These are phyloP conservation scores for Xiphophorus couchianus DNA, from an alignment of 2,113 vertebrate genomes.

Conservation along the genomic window DNA sequence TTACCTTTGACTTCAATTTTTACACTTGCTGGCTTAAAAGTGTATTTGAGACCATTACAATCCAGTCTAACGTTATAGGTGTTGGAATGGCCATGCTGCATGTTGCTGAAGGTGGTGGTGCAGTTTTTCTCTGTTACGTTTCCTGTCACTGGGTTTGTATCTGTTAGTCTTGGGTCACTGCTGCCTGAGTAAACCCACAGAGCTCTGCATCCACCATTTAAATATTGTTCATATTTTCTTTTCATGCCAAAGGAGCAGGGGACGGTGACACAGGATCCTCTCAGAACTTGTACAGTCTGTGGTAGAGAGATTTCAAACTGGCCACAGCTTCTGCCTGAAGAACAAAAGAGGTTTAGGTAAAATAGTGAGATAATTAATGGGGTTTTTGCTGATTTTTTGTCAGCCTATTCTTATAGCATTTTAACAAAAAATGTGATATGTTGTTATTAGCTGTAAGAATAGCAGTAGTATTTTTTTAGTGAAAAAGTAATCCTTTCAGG, in stretches of 20 bases:
- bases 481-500: too few relatives aligned
- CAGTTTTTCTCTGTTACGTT: neutral
- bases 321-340: conserved; percentile 30
- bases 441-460: too few relatives aligned
- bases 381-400: too few relatives aligned
- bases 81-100: neutral
- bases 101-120: conserved; percentile 8
- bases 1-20: conserved; percentile 1
- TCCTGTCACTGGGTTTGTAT: neutral
- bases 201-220: neutral
- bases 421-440: too few relatives aligned
- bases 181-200: neutral
- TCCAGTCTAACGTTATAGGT: conserved; percentile 7
- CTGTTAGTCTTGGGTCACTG: neutral
- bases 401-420: too few relatives aligned
- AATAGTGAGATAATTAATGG: too few relatives aligned
- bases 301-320: neutral
- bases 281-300: conserved; percentile 9
- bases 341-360: neutral
- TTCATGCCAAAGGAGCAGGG: conserved; percentile 22
- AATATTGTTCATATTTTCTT: neutral
- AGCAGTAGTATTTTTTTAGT: too few relatives aligned
- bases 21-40: accelerated
- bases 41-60: neutral
- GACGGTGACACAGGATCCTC: conserved; percentile 51